phyloP scores from a whole-genome alignment of 1,140 invertebrate species.

The Amphibalanus amphitrite region DNA sequence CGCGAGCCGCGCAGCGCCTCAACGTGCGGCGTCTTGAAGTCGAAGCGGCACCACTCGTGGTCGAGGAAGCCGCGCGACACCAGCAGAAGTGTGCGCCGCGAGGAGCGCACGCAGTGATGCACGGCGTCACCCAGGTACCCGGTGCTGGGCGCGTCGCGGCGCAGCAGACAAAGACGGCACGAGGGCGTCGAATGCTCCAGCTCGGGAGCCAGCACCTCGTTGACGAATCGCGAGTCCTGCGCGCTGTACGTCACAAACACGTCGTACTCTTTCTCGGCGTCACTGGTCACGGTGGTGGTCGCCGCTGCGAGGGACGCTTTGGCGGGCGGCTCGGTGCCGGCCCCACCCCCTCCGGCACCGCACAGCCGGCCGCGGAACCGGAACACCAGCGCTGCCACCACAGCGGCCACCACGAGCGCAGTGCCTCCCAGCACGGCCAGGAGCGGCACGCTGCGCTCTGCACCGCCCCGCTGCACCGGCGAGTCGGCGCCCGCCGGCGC shows the following conservation, averaged over 20 bases:
- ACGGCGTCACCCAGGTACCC: slow-evolving; percentile 53
- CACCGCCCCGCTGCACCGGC: too few relatives aligned
- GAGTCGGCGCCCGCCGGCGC: background rate
- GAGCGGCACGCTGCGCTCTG: background rate
- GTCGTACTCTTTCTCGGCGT: slow-evolving; percentile 44
- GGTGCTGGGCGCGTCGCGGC: slow-evolving; percentile 35
- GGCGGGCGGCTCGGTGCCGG: too few relatives aligned
- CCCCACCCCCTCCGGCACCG: too few relatives aligned
- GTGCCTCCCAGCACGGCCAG: background rate
- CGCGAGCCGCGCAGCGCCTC: slow-evolving; percentile 14
- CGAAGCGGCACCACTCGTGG: slow-evolving; percentile 23
- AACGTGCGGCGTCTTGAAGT: slow-evolving; percentile 25
- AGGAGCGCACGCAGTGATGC: slow-evolving; percentile 30
- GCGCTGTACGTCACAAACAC: slow-evolving; percentile 83
- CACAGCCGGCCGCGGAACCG: background rate
- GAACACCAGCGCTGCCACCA: background rate
- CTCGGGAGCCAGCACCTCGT: slow-evolving; percentile 61
- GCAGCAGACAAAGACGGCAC: slow-evolving; percentile 27
- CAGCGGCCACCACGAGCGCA: background rate
- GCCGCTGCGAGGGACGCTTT: background rate
- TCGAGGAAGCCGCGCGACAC: slow-evolving; percentile 83
- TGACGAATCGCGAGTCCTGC: slow-evolving; percentile 76
- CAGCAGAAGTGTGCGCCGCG: slow-evolving; percentile 67
- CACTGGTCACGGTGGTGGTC: background rate
- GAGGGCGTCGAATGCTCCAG: slow-evolving; percentile 57